Evolutionary conservation across 2,113 vertebrate species (phyloP), one percentile per base, ranked within the genome.

Genomic region (Suncus etruscus): DNA sequence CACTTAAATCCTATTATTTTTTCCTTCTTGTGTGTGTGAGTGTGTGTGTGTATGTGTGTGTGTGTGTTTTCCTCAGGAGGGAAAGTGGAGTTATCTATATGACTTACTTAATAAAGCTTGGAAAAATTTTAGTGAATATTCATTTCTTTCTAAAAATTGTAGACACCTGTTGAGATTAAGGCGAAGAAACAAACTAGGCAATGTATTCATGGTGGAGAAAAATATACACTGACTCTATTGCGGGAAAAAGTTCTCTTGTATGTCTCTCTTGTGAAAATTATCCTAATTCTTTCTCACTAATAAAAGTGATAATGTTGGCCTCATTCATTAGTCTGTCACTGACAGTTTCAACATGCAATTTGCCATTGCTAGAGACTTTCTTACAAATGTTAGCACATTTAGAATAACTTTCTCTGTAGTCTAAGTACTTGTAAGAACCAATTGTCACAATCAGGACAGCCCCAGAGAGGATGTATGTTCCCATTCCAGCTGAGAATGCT

Each of bases 261-360:
- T 32, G 69, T 54, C 29, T 76, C 27, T 82, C 74, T 77, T n/a
- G 29, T n/a, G n/a, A 9, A 80, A 83, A 25, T 77, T n/a, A 84
- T 83, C 77, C 39, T 87, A 78, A 87, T 89, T 31, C 15, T 83
- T 82, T 50, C 22, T 87, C 50, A 87, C 77, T 11, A 77, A 27
- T 92, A 92, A 80, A 86, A 66, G 39, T 86, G 66, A 91, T 32
- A 66, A 78, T 75, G 9, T 51, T 78, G 58, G 32, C 9, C 65
- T 93, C 24, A 45, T 77, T 80, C 12, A 18, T 5, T 54, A 54
- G 66, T 61, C 24, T 11, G 1, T 31, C n/a, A 16, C 8, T 74
- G 61, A 69, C 79, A 58, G 76, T 91, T 79, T 69, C 79, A 87
- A 87, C n/a, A 65, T 65, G 39, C 20, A 73, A 27, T 63, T 83